Conservation (phyloP, 1,140 invertebrate genomes). For the Aphelenchoides fujianensis region DNA sequence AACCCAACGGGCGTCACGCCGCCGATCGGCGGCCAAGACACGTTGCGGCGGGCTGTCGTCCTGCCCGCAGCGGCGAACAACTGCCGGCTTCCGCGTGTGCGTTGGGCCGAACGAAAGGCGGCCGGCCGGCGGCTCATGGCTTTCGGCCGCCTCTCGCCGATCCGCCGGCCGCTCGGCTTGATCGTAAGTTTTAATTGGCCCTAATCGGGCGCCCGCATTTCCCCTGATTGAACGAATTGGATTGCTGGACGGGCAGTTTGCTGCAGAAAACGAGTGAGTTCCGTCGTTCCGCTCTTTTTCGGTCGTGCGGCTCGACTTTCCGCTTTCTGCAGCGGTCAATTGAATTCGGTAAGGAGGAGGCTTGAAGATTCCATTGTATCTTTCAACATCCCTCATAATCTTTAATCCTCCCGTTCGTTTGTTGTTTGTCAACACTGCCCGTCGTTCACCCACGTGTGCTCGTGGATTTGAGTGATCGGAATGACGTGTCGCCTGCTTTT, state of each 20-base stretch:
- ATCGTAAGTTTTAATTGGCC: constrained; percentile 1
- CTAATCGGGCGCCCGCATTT: not conserved
- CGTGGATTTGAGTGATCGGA: not conserved
- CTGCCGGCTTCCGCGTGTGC: not conserved
- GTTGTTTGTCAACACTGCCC: too few relatives aligned
- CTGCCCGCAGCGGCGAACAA: not conserved
- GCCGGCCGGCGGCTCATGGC: not conserved
- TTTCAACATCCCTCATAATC: too few relatives aligned
- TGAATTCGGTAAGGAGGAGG: not conserved
- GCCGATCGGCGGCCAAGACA: not conserved
- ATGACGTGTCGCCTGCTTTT: not conserved
- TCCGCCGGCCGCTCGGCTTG: not conserved
- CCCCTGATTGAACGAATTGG: not conserved
- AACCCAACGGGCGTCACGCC: not conserved
- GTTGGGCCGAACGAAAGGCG: not conserved
- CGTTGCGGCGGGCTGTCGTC: not conserved
- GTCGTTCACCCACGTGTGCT: too few relatives aligned
- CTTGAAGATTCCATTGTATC: not conserved
- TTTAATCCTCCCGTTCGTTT: too few relatives aligned
- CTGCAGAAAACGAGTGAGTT: not conserved
- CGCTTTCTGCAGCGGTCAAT: not conserved
- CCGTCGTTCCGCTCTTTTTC: not conserved
- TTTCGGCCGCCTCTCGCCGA: not conserved
- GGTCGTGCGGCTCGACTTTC: not conserved
- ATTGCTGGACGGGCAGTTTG: not conserved